Evolutionary conservation across 2,797 vertebrate species (phyloP), one percentile per base, ranked within the genome.

Genomic region (Leontopithecus rosalia): DNA sequence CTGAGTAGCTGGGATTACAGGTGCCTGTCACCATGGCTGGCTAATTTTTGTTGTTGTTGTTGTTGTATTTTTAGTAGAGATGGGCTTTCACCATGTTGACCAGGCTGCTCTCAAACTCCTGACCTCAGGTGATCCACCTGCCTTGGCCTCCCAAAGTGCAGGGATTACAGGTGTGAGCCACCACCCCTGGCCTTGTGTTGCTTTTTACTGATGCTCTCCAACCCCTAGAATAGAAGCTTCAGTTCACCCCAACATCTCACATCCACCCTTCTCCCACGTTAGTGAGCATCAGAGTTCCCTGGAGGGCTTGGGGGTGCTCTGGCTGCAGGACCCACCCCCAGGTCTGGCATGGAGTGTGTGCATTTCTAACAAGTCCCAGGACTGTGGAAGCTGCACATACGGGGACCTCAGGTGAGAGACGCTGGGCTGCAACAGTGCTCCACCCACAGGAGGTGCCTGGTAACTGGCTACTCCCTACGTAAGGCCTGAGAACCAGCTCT

Each of bases 1-100:
- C 52, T 19, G 17, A 19, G 50, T 52, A 19, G 50, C 50, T 52
- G 5, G 50, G 50, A 19, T 52, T 19, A 52, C 50, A 19, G 50
- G 50, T 6, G 2, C 50, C 17, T 17, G 0, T 2, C 50, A 19
- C 50, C 17, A 19, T 2, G 17, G 2, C 17, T 6, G 0, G 17
- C 17, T 52, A 52, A 52, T 52, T 52, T 52, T 52, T 52, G 6
- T 52, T 19, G 19, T 50, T 48, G 4, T 48, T 52, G 19, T 55
- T 55, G 22, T 55, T 8, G 20, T 55, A 22, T 22, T 55, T 55
- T 55, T 22, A 55, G 52, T 22, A 55, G 20, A 55, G 52, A 55
- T 24, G 52, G 20, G 52, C 7, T 55, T 55, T 55, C 3, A 9
- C 4, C 52, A 55, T 22, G 52, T 22, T 55, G 52, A 22, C 52